Evolutionary conservation across 2,797 vertebrate genomes (phyloP).

Genomic region (Glossophaga mutica): DNA sequence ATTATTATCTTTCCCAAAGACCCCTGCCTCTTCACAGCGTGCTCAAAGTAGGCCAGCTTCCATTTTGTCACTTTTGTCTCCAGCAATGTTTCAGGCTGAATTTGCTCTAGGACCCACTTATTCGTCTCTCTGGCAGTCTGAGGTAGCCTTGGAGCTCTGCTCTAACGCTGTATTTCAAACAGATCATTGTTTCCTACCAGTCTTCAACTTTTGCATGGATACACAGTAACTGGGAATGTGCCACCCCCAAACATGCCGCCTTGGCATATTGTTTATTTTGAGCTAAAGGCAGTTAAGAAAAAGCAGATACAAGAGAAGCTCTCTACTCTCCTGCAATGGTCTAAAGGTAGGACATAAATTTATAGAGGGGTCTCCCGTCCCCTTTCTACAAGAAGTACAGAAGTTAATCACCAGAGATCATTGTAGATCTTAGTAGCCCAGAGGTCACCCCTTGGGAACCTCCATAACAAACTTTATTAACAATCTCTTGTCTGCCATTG

Average conservation of each 20-base stretch:
- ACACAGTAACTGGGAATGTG: background rate
- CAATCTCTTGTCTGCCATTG: background rate
- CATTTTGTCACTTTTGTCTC: background rate
- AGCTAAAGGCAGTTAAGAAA: background rate
- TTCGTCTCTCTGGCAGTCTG: background rate
- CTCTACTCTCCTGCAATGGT: background rate
- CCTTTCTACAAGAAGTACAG: background rate
- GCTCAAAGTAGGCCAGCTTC: no score
- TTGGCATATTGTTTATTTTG: background rate
- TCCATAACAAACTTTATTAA: no score
- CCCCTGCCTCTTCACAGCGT: background rate
- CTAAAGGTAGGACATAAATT: background rate
- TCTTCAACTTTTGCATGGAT: background rate
- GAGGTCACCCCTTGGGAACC: background rate
- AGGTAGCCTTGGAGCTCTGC: background rate
- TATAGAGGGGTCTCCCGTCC: background rate
- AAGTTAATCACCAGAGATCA: background rate
- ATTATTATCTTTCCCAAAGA: background rate
- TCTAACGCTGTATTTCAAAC: background rate
- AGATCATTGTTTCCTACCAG: background rate
- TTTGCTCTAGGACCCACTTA: background rate
- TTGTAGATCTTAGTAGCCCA: background rate
- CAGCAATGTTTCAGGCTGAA: background rate
- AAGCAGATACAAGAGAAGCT: background rate
- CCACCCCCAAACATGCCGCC: background rate